Evolutionary conservation across 2,888 invertebrate species (phyloP).

Genomic region (Drymonia ruficornis): DNA sequence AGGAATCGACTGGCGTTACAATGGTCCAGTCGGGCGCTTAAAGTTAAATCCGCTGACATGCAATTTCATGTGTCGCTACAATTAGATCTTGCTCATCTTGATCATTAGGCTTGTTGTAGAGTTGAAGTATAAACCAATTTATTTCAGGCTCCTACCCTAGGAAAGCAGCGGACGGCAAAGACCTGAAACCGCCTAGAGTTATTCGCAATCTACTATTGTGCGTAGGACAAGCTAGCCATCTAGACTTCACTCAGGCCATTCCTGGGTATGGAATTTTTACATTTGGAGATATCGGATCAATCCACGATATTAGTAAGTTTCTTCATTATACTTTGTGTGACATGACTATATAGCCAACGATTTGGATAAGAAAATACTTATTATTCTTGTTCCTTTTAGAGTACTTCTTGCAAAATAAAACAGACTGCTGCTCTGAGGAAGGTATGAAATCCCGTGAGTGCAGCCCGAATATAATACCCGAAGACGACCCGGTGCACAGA

Average conservation of each 20-base stretch:
- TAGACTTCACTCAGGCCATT: not conserved
- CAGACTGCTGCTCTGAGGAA: not conserved
- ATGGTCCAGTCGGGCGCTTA: too few species aligned
- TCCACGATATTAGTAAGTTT: conserved; percentile 3
- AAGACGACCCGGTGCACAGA: conserved; percentile 47
- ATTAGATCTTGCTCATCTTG: too few species aligned
- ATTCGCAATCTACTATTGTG: not conserved
- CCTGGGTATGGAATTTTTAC: not conserved
- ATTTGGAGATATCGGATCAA: not conserved
- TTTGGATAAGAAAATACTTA: too few species aligned
- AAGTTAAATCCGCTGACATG: too few species aligned
- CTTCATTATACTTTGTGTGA: too few species aligned
- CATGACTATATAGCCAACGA: too few species aligned
- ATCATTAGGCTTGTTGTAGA: too few species aligned
- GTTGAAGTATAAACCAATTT: not conserved
- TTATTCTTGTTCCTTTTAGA: too few species aligned
- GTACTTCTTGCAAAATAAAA: not conserved
- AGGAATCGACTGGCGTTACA: too few species aligned
- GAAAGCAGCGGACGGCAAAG: not conserved
- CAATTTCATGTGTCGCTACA: too few species aligned
- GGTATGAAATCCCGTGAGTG: conserved; percentile 21
- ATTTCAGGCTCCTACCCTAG: conserved; percentile 18
- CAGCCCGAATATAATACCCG: conserved; percentile 38
- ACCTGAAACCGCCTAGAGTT: not conserved
- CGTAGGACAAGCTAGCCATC: not conserved